Percentiles rank a stretch among this genome's conserved stretches.
These are phyloP conservation scores for Hypotaenidia okinawae DNA, from an alignment of 2,797 vertebrate genomes.

Conservation along the genomic window DNA sequence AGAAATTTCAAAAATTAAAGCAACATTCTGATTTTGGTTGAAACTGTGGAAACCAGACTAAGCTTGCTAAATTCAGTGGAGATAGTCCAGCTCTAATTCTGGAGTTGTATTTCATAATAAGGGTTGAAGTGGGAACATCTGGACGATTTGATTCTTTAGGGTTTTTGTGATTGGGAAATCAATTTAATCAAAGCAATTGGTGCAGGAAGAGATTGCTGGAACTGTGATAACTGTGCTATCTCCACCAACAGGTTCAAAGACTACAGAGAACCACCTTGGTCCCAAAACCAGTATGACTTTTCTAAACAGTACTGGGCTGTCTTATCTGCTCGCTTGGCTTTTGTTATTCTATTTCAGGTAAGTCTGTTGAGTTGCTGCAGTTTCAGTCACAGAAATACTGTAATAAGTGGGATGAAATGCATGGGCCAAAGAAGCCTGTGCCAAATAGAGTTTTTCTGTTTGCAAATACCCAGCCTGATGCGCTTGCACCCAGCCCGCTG, in stretches of 20 bases:
- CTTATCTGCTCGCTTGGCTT: slow-evolving; percentile 92
- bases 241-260: slow-evolving; percentile 90
- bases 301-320: slow-evolving; percentile 97
- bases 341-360: slow-evolving; percentile 98
- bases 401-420: neutral
- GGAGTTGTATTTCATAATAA: slow-evolving; percentile 1
- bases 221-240: neutral
- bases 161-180: neutral
- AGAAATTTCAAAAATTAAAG: neutral
- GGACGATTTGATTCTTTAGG: neutral
- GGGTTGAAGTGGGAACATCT: slow-evolving; percentile 9
- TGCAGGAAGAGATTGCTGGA: neutral
- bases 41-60: neutral
- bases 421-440: neutral
- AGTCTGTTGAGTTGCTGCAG: neutral
- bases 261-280: slow-evolving; percentile 97
- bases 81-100: slow-evolving; percentile 13
- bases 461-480: neutral
- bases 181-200: neutral
- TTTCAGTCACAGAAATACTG: neutral
- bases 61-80: neutral
- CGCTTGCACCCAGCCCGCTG: neutral
- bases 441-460: neutral
- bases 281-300: slow-evolving; percentile 87
- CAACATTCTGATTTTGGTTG: neutral